These are phyloP conservation scores for Lymantria dispar DNA, from an alignment of 2,888 invertebrate genomes.

Conservation along the genomic window DNA sequence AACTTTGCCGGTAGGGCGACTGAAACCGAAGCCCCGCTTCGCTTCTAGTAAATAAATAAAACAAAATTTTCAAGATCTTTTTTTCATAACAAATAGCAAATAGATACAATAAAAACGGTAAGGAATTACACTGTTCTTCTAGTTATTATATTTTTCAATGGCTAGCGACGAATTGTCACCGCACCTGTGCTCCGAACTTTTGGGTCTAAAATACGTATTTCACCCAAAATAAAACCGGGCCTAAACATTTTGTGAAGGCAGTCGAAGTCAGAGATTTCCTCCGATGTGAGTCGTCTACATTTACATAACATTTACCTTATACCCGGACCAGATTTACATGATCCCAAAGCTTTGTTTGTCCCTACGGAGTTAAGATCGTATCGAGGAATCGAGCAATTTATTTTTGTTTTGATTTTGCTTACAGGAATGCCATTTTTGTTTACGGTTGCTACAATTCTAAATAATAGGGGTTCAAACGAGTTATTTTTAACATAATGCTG, in stretches of 20 bases:
- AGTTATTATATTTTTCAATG: too few relatives aligned
- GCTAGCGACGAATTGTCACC: background rate
- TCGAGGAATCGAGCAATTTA: background rate
- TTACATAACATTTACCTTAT: constrained; percentile 7
- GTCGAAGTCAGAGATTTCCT: background rate
- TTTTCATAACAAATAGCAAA: too few relatives aligned
- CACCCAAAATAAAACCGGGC: background rate
- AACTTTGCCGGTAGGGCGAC: too few relatives aligned
- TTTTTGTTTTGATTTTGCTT: background rate
- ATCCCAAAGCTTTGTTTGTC: constrained; percentile 1
- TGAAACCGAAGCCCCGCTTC: too few relatives aligned
- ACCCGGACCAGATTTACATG: constrained; percentile 2
- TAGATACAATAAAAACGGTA: too few relatives aligned
- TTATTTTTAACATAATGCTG: too few relatives aligned
- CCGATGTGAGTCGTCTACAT: background rate
- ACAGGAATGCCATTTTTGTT: too few relatives aligned
- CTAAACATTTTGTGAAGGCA: background rate
- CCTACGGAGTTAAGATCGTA: background rate
- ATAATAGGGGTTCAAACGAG: too few relatives aligned
- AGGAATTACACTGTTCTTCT: too few relatives aligned
- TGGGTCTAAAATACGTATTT: background rate
- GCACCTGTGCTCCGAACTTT: background rate
- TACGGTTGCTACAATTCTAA: too few relatives aligned
- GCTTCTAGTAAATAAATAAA: too few relatives aligned
- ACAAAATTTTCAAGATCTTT: too few relatives aligned